Evolutionary conservation across 2,888 invertebrate species (phyloP), one percentile per base, ranked within the genome.

Genomic region (Erpobdella octoculata): DNA sequence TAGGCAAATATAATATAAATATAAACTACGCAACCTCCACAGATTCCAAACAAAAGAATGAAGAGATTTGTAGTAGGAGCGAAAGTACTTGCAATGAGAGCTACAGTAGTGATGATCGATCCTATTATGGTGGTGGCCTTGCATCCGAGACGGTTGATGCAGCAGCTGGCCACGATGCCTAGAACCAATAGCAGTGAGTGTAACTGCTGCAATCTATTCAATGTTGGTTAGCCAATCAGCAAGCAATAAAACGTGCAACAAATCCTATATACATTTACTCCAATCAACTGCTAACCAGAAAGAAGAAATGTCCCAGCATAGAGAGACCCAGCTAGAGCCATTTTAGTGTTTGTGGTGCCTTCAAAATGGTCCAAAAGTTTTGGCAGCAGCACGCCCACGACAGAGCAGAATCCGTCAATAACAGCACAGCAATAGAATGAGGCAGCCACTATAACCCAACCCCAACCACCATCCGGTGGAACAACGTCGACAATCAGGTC

Each of bases 391-490:
- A 75, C 58, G 4, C 72, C 75, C 25, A 73, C 72, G 0, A 70
- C 61, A 2, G 68, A 70, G 15, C 67, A 59, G 25, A 71, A 36
- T 8, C 75, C 75, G 36, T 75, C 75, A 18, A 75, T 72, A 12
- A 74, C 41, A 25, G 72, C 73, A 33, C 66, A 67, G 66, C 73
- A 72, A 21, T 70, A 35, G 53, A 75, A 74, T 9, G 72, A 75
- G 15, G 73, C 75, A 3, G 72, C 61, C 25, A 75, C 73, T 15
- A 75, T 65, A 31, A 75, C 75, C 75, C 75, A 75, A 4, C 75
- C 75, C 65, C 71, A 75, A 15, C 75, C 75, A 21, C 75, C 75
- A 33, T 75, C 75, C 8, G 73, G 75, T 1, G 75, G 73, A 8
- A 70, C 25, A 0, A 72, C 68, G 1, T 62, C 53, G 6, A 53